Conservation (phyloP, 2,888 invertebrate genomes). For the Tetheella fluctuosa region DNA sequence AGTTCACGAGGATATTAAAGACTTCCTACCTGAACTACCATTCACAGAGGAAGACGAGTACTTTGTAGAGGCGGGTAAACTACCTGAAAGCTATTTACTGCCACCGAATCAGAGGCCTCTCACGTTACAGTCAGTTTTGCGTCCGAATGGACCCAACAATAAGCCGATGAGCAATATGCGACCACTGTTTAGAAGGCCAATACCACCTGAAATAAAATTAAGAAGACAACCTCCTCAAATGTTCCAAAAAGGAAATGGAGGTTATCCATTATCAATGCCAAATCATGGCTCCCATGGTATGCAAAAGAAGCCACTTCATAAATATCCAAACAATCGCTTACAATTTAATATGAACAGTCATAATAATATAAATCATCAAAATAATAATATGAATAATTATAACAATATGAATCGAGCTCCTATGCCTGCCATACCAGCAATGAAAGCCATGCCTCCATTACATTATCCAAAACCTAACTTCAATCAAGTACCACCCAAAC, state of each 20-base stretch:
- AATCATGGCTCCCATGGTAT: slow-evolving; percentile 53
- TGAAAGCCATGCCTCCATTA: slow-evolving; percentile 63
- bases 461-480: slow-evolving; percentile 45
- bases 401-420: slow-evolving; percentile 52
- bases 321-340: slow-evolving; percentile 49
- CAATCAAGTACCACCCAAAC: slow-evolving; percentile 44
- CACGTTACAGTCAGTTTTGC: slow-evolving; percentile 74
- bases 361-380: neutral
- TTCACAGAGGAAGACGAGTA: slow-evolving; percentile 71
- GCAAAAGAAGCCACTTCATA: slow-evolving; percentile 57
- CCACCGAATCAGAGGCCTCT: slow-evolving; percentile 72
- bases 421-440: slow-evolving; percentile 53
- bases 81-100: slow-evolving; percentile 63
- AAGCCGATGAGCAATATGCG: slow-evolving; percentile 58
- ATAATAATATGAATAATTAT: neutral
- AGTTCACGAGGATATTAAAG: slow-evolving; percentile 67
- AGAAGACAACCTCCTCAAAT: slow-evolving; percentile 61
- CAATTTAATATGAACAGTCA: slow-evolving; percentile 47
- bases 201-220: slow-evolving; percentile 77
- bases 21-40: slow-evolving; percentile 65
- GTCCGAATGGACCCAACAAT: slow-evolving; percentile 57
- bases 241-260: slow-evolving; percentile 54
- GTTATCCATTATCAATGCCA: slow-evolving; percentile 70
- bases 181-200: slow-evolving; percentile 70
- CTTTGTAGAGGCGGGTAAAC: slow-evolving; percentile 57